Base-by-base conservation (phyloP, 2,797 vertebrate genomes). In the Australoheros facetus region DNA sequence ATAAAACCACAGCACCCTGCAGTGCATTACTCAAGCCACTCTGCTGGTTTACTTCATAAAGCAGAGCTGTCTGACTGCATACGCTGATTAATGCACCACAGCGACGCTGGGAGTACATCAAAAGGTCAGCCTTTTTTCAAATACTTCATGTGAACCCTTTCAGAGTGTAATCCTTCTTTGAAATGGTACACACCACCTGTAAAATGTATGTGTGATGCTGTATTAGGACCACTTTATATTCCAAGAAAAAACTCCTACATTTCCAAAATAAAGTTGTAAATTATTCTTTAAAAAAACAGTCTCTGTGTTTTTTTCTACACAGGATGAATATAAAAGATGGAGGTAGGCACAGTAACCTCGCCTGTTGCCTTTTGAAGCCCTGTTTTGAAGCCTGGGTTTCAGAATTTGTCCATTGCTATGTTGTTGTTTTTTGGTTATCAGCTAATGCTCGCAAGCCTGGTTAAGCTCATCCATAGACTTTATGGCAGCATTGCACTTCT, bases 1-100 rank as follows among this genome's bases (percentile, higher is more conserved):
- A 80, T 92, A 85, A 90, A 93, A 86, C 62, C 81, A 26, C 75
- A 72, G 82, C 76, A 77, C 59, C 87, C 84, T 42, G 66, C 55
- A 42, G 89, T 37, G 73, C 14, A 56, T 89, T 82, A 80, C 80
- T 86, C 78, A 82, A 73, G 37, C 74, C 17, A 5, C 71, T 81
- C 74, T 55, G 79, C 73, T 85, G 74, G 73, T 30, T 80, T 80
- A 79, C 66, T 77, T 86, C 60, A 87, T 81, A 62, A 86, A 85
- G 53, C 75, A 56, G 19, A 7, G 19, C 75, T 56, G 70, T 86
- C 81, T 83, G 82, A 45, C 86, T 74, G 72, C 81, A 70, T 55
- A 34, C 1, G 34, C 56, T 82, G 78, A 80, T 80, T 83, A 81
- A 64, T 78, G 73, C 2, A 2, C n/a, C 77, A 82, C 66, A 73